Evolutionary conservation across 1,140 invertebrate genomes (phyloP).

Genomic region (Neuroterus valhalla): DNA sequence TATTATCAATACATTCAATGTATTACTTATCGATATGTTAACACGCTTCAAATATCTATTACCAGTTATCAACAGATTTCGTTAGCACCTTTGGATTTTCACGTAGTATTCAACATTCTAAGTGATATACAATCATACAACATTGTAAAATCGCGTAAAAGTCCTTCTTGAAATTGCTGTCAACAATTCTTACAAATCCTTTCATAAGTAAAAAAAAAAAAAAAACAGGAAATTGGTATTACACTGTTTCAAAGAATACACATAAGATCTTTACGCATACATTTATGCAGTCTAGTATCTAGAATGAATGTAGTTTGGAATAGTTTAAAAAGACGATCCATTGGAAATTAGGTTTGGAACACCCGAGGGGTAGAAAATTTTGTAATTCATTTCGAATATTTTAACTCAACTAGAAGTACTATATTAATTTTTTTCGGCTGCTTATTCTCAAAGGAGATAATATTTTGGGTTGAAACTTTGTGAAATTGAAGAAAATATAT

Average conservation of each 20-base stretch:
- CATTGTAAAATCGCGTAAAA: slow-evolving; percentile 13
- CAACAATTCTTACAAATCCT: not conserved
- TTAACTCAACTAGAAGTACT: no score
- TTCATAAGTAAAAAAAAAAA: not conserved
- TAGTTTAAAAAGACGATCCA: not conserved
- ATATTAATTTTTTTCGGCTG: no score
- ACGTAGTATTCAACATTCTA: not conserved
- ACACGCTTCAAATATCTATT: slow-evolving; percentile 18
- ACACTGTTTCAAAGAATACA: not conserved
- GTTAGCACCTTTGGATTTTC: slow-evolving; percentile 5
- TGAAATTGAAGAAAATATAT: no score
- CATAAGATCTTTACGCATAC: not conserved
- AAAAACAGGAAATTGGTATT: not conserved
- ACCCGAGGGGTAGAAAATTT: no score
- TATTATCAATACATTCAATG: not conserved
- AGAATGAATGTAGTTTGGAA: slow-evolving; percentile 6
- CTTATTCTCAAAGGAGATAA: no score
- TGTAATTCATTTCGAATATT: no score
- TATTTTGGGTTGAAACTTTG: no score
- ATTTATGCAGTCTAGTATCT: slow-evolving; percentile 3
- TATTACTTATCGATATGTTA: slow-evolving; percentile 15
- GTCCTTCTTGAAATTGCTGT: not conserved
- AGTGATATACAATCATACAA: not conserved
- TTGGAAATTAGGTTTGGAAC: not conserved
- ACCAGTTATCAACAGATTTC: slow-evolving; percentile 8